Base-by-base conservation (phyloP, 2,888 invertebrate species). In the Lacanobia wlatinum region DNA sequence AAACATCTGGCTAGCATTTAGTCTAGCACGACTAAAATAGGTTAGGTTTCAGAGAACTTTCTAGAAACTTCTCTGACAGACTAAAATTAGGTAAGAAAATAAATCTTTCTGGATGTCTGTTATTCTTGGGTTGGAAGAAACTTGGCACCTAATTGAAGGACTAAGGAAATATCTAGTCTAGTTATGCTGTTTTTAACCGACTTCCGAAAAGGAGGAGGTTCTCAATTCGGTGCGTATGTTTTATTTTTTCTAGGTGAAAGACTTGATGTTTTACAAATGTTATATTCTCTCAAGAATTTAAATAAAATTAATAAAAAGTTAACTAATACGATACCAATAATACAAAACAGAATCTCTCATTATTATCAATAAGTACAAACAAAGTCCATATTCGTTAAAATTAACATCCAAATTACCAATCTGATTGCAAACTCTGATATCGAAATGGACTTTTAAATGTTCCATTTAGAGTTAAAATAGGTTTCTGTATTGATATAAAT, bases 401-500 rank as follows among this genome's bases (percentile, higher is more conserved):
- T 78, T 85, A 68, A 64, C 84, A 84, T 84, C 61, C n/a, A 68
- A 78, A 81, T 76, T 53, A 72, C 67, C 18, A 4, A 38, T 28
- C 48, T 59, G 81, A 80, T 83, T 69, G 81, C 78, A 66, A 78
- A 72, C 38, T 38, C 56, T 66, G 85, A 85, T 83, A 85, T 63
- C 80, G 48, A 50, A 76, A 83, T 77, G 73, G 58, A 48, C 59
- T 73, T 72, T 79, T 70, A 78, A 76, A 83, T 70, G 71, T 40
- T 18, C 65, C 61, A 59, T 80, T 67, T 70, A 78, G 53, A 71
- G 60, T 74, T 78, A 65, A 82, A 75, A 83, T 83, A 80, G 73
- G 48, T 61, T 69, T 61, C 43, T 55, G 58, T 46, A 58, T 59
- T 23, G 40, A 43, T 64, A 74, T 72, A 81, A 73, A 78, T 61